These are phyloP conservation scores for Acanthopleura granulata DNA, from an alignment of 2,888 invertebrate species.

Conservation along the genomic window DNA sequence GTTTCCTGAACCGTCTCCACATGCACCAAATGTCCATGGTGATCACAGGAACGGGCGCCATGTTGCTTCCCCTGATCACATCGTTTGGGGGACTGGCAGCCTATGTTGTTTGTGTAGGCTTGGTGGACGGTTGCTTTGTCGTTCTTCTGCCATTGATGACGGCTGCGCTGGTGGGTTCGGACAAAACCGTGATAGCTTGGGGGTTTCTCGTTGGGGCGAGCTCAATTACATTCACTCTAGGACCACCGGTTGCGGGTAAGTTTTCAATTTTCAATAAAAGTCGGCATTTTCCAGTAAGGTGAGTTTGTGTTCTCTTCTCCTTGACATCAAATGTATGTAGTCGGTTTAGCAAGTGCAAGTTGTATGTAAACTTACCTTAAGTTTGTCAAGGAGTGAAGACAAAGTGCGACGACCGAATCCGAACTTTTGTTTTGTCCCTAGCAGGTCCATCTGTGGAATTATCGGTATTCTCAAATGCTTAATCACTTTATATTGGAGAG, in stretches of 20 bases:
- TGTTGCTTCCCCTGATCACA: conserved; percentile 53
- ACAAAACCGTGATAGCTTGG: conserved; percentile 56
- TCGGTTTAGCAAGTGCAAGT: no score
- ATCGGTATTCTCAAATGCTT: no score
- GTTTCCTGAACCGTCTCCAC: conserved; percentile 48
- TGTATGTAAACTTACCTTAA: no score
- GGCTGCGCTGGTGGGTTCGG: conserved; percentile 44
- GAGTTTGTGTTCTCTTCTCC: no score
- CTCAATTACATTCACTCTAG: conserved; percentile 55
- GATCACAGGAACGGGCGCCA: conserved; percentile 48
- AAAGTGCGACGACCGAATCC: no score
- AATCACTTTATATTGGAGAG: no score
- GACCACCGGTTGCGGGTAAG: conserved; percentile 58
- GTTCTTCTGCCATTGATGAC: conserved; percentile 56
- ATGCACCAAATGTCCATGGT: conserved; percentile 61
- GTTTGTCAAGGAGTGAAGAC: no score
- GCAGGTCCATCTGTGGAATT: no score
- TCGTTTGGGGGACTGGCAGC: conserved; percentile 42
- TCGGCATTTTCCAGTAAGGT: no score
- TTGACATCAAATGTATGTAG: no score
- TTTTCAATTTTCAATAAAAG: no score
- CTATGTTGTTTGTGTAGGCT: conserved; percentile 43
- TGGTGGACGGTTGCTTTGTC: conserved; percentile 60
- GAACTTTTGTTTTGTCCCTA: no score
- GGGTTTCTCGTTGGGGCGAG: conserved; percentile 51